Evolutionary conservation across 2,797 vertebrate species (phyloP), one percentile per base, ranked within the genome.

Genomic region (Chloroceryle amazona): DNA sequence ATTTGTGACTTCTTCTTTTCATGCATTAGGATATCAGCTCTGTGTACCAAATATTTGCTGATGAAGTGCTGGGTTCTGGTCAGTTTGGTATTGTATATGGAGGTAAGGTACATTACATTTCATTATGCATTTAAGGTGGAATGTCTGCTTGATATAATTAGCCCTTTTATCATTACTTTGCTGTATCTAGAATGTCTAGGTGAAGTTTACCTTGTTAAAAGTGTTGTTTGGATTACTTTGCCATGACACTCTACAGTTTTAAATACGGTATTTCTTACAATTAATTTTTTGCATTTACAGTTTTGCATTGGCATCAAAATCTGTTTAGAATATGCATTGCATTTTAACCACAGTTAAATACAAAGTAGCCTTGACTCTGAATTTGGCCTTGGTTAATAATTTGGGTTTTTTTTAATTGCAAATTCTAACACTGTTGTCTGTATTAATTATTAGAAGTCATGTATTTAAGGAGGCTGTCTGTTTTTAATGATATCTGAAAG

Each of bases 51-150:
- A 99, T 99, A 97, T 99, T 99, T 98, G 99, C 99, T 42, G 99
- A 99, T 97, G 99, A 99, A 96, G 99, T 99, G 82, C 97, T 99
- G 97, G 99, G 99, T 89, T 99, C 99, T 13, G 99, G 99, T 93
- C 99, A 99, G 97, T 99, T 99, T 97, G 99, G 99, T 91, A 99
- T 99, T 47, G 99, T 99, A 66, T 99, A 99, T 90, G 99, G 99
- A 99, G 99, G 99, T 99, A 98, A 97, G 94, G 70, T 46, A n/a
- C 42, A 22, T 65, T 41, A 70, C 42, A 68, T 86, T 93, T 37
- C 13, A 28, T 81, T 76, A 37, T 39, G 7, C 3, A 23, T 90
- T 75, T 72, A 73, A 70, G 23, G 7, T 76, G 51, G 55, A 79
- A 62, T 60, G 7, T 54, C 25, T 65, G 4, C 23, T 82, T 74